Base-by-base conservation (phyloP, 2,797 vertebrate species). In the Spinus olivaceus region DNA sequence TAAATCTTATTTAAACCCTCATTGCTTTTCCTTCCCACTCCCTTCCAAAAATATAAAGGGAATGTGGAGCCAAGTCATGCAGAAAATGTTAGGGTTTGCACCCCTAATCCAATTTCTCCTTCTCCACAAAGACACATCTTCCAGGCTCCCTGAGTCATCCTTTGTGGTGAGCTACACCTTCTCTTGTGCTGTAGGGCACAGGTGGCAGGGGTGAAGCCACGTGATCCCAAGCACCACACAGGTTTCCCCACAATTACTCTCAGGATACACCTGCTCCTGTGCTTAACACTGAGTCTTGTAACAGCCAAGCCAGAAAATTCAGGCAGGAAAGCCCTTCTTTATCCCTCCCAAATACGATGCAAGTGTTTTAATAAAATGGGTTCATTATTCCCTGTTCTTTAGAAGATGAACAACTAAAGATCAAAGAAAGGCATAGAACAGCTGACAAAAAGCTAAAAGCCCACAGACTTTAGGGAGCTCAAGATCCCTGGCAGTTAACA, bases 361-460 rank as follows among this genome's bases (percentile, higher is more conserved):
- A 89, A 96, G 37, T 25, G 30, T 80, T 92, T 90, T 85, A 94
- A 81, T 92, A 96, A 96, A 94, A 85, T 2, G 12, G 23, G 59
- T 51, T 83, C 33, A 56, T 91, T 83, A 85, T 81, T 86, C 79
- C 84, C 60, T 57, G 23, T 32, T 87, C 91, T 84, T 91, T 54
- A 87, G 86, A 80, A 92, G 81, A 88, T 83, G 76, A 96, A 49
- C 44, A 78, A 70, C 90, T 39, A 64, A 56, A 4, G 37, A 95
- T 88, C 80, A 92, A 79, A 91, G 82, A 25, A 46, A 51, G 32
- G 28, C 53, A 14, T 0, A 8, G 47, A 93, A 47, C 7, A 50
- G 82, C 77, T 77, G 57, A 74, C 65, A 84, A 77, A 86, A 61
- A 90, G 60, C 81, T 86, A 54, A 76, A 89, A 94, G 74, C 82